Evolutionary conservation across 2,113 vertebrate species (phyloP).

Genomic region (Rissa tridactyla): DNA sequence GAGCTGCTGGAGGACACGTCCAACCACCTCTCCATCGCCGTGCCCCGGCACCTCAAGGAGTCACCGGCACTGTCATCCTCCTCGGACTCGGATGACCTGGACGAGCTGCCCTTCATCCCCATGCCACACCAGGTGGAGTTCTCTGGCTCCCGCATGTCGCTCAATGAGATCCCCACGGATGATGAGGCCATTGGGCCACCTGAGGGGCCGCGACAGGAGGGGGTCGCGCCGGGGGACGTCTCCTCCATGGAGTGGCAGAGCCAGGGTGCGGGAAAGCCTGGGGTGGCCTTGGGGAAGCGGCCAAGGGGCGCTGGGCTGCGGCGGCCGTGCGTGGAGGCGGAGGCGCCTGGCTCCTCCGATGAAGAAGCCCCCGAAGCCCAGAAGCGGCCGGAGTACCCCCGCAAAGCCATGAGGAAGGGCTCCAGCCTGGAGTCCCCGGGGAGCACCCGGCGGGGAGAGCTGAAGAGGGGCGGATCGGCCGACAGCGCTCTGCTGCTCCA

Average conservation of each 20-base stretch:
- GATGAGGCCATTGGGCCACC: slow-evolving; percentile 74
- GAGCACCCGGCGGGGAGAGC: slow-evolving; percentile 76
- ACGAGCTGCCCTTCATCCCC: slow-evolving; percentile 92
- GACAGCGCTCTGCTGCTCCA: slow-evolving; percentile 86
- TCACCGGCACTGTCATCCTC: slow-evolving; percentile 88
- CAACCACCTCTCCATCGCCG: slow-evolving; percentile 89
- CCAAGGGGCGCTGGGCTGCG: neutral
- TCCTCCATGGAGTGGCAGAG: slow-evolving; percentile 75
- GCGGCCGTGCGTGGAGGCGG: slow-evolving; percentile 68
- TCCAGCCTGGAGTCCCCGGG: slow-evolving; percentile 77
- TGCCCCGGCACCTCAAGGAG: slow-evolving; percentile 87
- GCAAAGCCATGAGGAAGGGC: slow-evolving; percentile 81
- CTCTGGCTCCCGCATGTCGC: slow-evolving; percentile 89
- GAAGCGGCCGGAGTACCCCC: slow-evolving; percentile 67
- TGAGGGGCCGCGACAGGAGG: slow-evolving; percentile 60
- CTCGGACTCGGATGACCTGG: slow-evolving; percentile 93
- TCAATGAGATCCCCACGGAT: slow-evolving; percentile 88
- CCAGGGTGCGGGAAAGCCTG: neutral
- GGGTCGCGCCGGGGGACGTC: neutral
- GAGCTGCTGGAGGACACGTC: slow-evolving; percentile 89
- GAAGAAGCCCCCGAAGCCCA: slow-evolving; percentile 74
- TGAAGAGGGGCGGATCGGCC: slow-evolving; percentile 90
- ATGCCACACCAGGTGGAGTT: slow-evolving; percentile 92
- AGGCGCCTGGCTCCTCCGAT: slow-evolving; percentile 74
- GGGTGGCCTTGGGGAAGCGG: slow-evolving; percentile 46